Conservation (phyloP, 2,888 invertebrate genomes). For the Caenorhabditis becei region DNA sequence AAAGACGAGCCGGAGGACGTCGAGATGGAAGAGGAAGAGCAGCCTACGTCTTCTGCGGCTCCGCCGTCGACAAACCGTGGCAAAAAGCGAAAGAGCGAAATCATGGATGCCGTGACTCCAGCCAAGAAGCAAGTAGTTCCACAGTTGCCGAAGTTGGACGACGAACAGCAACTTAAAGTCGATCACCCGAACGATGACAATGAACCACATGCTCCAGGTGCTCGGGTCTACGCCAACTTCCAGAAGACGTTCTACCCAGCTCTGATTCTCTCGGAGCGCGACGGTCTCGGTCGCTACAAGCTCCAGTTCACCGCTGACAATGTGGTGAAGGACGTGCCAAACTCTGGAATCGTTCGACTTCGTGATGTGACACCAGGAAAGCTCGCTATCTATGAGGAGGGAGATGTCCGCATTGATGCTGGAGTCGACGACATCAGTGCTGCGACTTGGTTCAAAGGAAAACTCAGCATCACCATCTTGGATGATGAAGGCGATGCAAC, state of each 20-base stretch:
- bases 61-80: constrained; percentile 18
- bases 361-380: constrained; percentile 59
- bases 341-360: constrained; percentile 77
- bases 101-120: constrained; percentile 1
- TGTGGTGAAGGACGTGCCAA: constrained; percentile 73
- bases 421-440: constrained; percentile 69
- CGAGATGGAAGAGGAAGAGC: constrained; percentile 18
- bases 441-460: constrained; percentile 72
- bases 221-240: constrained; percentile 79
- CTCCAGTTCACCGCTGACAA: constrained; percentile 78
- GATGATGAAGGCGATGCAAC: constrained; percentile 61
- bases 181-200: constrained; percentile 75
- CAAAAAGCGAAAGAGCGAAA: constrained; percentile 58
- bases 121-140: constrained; percentile 48
- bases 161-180: constrained; percentile 72
- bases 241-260: constrained; percentile 79
- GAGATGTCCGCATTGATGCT: constrained; percentile 47
- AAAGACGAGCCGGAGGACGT: constrained; percentile 32
- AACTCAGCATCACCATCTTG: constrained; percentile 57
- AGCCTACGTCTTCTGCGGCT: constrained; percentile 11
- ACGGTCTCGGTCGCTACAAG: constrained; percentile 76
- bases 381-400: constrained; percentile 32
- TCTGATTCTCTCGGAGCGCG: constrained; percentile 69
- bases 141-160: constrained; percentile 53
- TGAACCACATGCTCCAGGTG: constrained; percentile 70